Base-by-base conservation (phyloP, 2,113 vertebrate genomes). In the Brachyhypopomus occidentalis region DNA sequence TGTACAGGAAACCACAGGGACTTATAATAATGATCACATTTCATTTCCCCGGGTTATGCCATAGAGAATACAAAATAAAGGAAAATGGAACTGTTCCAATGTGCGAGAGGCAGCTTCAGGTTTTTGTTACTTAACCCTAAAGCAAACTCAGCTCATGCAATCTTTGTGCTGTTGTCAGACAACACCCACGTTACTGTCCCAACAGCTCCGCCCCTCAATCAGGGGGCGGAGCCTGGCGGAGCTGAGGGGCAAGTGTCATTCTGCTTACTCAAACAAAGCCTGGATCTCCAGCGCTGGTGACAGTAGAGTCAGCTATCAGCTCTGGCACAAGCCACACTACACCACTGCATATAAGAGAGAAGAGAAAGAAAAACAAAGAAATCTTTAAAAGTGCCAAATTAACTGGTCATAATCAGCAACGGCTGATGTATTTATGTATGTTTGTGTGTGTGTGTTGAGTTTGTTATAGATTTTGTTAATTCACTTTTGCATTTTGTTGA, bases 21-120 rank as follows among this genome's bases (percentile, higher is more conserved):
- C 88, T 91, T 91, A 90, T 85, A 30, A 90, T 89, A 93, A 91
- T 85, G 83, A 88, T 89, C 87, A 89, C 88, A 88, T 91, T 90
- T 90, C 84, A 91, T 91, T 91, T 89, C 84, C 78, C 88, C 83
- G 87, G 84, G 83, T 89, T 90, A 89, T 86, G 85, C 89, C 88
- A 87, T 85, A 87, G 85, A 91, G 89, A 88, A 89, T 84, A 90
- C 83, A 88, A 90, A 89, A 85, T 85, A 90, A 89, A 89, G 89
- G 88, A 91, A 30, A 92, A 90, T 84, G 71, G 80, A 89, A 88
- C 83, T 84, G 84, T 83, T 88, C 75, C 86, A 86, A 91, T 87
- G 90, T 89, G 82, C 87, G 84, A 70, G 84, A 86, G 87, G 82
- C 36, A 19, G 27, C 64, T 70, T 34, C 66, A 41, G 41, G 80